Evolutionary conservation across 2,888 invertebrate species (phyloP).

Genomic region (Eristalinus sepulchralis): DNA sequence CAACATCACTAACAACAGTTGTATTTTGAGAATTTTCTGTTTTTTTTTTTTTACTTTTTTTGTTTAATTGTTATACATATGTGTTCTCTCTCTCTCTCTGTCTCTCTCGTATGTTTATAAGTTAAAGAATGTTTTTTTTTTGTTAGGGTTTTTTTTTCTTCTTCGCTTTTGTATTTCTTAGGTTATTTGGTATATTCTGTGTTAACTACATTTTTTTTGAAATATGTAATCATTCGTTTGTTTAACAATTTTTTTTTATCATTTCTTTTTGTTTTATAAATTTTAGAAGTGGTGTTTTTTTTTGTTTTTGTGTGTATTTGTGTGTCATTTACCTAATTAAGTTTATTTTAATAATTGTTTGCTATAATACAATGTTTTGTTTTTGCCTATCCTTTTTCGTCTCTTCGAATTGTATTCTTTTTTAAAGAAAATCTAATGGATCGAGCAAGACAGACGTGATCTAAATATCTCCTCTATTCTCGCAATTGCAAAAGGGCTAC

Average conservation of each 20-base stretch:
- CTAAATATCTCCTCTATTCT: too few species aligned
- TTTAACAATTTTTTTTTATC: constrained; percentile 49
- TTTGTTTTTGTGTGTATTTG: constrained; percentile 19
- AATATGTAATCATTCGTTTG: constrained; percentile 56
- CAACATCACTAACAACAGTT: constrained; percentile 74
- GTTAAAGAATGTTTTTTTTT: constrained; percentile 38
- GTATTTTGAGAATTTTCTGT: constrained; percentile 45
- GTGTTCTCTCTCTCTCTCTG: neutral
- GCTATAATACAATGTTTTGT: constrained; percentile 3
- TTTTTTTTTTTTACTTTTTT: constrained; percentile 69
- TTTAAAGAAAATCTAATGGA: neutral
- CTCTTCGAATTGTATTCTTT: neutral
- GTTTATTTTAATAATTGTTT: constrained; percentile 3
- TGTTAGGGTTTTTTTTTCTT: constrained; percentile 27
- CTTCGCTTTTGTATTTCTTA: constrained; percentile 58
- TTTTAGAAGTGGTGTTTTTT: constrained; percentile 9
- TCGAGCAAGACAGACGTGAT: neutral
- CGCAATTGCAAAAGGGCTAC: too few species aligned
- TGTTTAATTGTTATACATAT: constrained; percentile 76
- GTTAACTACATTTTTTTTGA: constrained; percentile 62
- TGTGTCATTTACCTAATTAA: constrained; percentile 10
- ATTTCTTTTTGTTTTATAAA: constrained; percentile 17
- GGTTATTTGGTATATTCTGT: constrained; percentile 70
- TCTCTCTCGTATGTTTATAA: constrained; percentile 50
- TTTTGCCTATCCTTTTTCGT: neutral